Evolutionary conservation across 2,797 vertebrate species (phyloP).

Genomic region (Ceryle rudis): DNA sequence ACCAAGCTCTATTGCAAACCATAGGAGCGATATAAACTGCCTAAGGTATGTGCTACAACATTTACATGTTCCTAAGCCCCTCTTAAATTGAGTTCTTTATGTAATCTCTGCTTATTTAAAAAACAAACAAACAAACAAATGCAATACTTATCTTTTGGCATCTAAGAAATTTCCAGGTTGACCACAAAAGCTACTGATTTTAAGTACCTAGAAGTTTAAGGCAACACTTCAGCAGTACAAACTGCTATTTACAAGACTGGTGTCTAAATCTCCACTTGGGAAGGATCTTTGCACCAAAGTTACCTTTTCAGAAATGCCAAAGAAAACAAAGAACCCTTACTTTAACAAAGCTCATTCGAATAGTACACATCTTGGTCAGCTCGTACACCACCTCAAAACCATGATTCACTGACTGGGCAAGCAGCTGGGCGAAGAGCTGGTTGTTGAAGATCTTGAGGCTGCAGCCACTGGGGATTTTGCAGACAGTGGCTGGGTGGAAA

Average conservation of each 20-base stretch:
- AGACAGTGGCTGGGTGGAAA: conserved; percentile 96
- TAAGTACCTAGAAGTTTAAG: not conserved
- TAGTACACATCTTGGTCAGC: conserved; percentile 98
- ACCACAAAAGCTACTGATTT: not conserved
- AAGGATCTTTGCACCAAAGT: not conserved
- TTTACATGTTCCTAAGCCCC: not conserved
- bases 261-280: not conserved
- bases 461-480: conserved; percentile 98
- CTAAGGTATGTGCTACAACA: not conserved
- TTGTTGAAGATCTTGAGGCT: conserved; percentile 99
- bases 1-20: not conserved
- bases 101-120: not conserved
- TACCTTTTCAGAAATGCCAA: not conserved
- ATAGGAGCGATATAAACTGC: not conserved
- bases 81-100: not conserved
- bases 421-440: conserved; percentile 96
- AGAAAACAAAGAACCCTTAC: conserved; percentile 75
- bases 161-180: not conserved
- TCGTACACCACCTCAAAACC: conserved; percentile 98
- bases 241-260: not conserved
- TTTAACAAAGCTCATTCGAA: conserved; percentile 99
- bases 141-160: not conserved
- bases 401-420: conserved; percentile 96
- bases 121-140: not conserved
- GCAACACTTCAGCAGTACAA: not conserved